Evolutionary conservation across 2,113 vertebrate genomes (phyloP), one percentile per base, ranked within the genome.

Genomic region (Larimichthys polyactis): DNA sequence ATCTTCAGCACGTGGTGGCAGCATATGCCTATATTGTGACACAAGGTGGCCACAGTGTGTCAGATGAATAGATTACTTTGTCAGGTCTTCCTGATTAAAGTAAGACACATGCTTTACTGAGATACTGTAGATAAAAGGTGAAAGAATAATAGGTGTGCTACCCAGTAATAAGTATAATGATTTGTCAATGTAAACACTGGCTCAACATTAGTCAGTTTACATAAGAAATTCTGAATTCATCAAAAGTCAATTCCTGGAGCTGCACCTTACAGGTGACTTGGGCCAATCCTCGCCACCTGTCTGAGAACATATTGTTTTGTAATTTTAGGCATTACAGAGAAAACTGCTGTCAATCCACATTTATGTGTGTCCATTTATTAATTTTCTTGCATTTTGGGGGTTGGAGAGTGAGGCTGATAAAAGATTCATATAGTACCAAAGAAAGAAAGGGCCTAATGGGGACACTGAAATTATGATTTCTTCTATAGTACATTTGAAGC

Each of bases 1-100:
- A 16, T 75, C 44, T 72, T 51, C 2, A 57, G 10, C 93, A 89
- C 87, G 75, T n/a, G 91, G 65, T 87, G 91, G 91, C 89, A 88
- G 91, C 60, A 91, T 49, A 59, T 24, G 2, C 63, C 66, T 29
- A 19, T 59, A 51, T 3, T 81, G 6, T 64, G 29, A 63, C 0
- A 60, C 9, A 32, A 43, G 14, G 5, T 14, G 4, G 5, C 11
- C 10, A 43, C 11, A n/a, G 19, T 20, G 20, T 40, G 11, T 52
- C 19, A 65, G 67, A 49, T 68, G 24, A 62, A n/a, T 1, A 29
- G 12, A 65, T 22, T 19, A 27, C 8, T 40, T 40, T 29, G 24
- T 75, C 24, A 46, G 22, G 17, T 49, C 11, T n/a, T 60, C 0
- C 22, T 66, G 14, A 74, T 32, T 12, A 16, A 58, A 4, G 0